A percentile compares a stretch with the other conserved stretches of the same genome.
Conservation (phyloP, 35 echinoderm and acorn worm species). For the Apostichopus parvimensis region DNA sequence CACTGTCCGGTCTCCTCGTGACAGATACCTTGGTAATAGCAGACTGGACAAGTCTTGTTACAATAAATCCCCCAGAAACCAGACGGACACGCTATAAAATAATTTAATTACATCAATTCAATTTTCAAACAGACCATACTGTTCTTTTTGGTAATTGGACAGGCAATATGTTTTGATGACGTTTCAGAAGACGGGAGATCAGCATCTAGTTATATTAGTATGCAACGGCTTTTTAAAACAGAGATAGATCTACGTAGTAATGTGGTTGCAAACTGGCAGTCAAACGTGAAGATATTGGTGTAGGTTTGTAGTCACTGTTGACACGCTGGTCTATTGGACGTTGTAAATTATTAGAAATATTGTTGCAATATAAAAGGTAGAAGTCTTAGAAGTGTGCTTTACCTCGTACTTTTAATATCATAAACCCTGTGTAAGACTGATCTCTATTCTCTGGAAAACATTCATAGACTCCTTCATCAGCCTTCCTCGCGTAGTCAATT, state of each 20-base stretch:
- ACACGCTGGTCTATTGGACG: too few relatives aligned
- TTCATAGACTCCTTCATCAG: slow-evolving; percentile 39
- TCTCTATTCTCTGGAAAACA: not conserved
- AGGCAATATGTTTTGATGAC: too few relatives aligned
- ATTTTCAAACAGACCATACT: too few relatives aligned
- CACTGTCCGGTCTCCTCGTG: slow-evolving; percentile 74
- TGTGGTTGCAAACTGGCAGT: too few relatives aligned
- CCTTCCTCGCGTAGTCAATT: not conserved
- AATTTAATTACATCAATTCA: not conserved
- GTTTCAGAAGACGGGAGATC: too few relatives aligned
- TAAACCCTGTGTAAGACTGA: not conserved
- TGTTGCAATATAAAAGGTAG: too few relatives aligned
- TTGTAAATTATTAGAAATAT: too few relatives aligned
- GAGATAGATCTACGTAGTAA: too few relatives aligned
- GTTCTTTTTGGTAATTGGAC: too few relatives aligned
- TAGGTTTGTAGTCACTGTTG: not conserved
- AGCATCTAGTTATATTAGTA: too few relatives aligned
- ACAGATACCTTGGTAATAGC: slow-evolving; percentile 75
- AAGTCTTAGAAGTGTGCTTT: not conserved
- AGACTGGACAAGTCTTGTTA: slow-evolving; percentile 46
- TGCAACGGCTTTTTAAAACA: too few relatives aligned
- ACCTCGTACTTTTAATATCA: slow-evolving; percentile 19
- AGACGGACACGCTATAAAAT: slow-evolving; percentile 23
- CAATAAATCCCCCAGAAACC: slow-evolving; percentile 43
- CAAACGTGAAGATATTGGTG: too few relatives aligned